phyloP scores from a whole-genome alignment of 2,113 vertebrate genomes.

The Toxotes jaculatrix region DNA sequence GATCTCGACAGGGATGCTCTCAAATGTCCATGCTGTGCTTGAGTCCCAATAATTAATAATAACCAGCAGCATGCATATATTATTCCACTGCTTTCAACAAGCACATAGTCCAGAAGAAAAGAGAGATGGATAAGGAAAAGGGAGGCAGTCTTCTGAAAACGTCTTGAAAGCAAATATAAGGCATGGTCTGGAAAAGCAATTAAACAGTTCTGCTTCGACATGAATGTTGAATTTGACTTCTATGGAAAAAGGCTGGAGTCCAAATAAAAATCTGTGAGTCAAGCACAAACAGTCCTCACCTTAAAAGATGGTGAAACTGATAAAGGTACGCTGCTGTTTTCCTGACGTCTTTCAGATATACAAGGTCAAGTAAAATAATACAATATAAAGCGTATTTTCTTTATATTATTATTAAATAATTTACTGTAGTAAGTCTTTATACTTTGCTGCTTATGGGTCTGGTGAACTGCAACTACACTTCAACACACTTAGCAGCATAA shows the following conservation, averaged over 20 bases:
- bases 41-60: slow-evolving; percentile 76
- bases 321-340: slow-evolving; percentile 24
- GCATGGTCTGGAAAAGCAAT: slow-evolving; percentile 79
- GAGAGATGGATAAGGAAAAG: slow-evolving; percentile 67
- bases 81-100: slow-evolving; percentile 76
- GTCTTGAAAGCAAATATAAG: slow-evolving; percentile 60
- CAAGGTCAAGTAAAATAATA: neutral
- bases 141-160: slow-evolving; percentile 65
- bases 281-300: slow-evolving; percentile 47
- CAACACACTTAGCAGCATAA: neutral
- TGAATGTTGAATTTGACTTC: slow-evolving; percentile 67
- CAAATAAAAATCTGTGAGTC: slow-evolving; percentile 59
- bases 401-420: neutral
- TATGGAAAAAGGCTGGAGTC: slow-evolving; percentile 68
- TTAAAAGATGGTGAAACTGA: slow-evolving; percentile 56
- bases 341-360: neutral
- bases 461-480: neutral
- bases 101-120: slow-evolving; percentile 51
- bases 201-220: slow-evolving; percentile 69
- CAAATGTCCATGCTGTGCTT: slow-evolving; percentile 61
- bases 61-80: slow-evolving; percentile 74
- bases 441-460: neutral
- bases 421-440: neutral
- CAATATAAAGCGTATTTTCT: neutral
- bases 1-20: slow-evolving; percentile 72